These are phyloP conservation scores for Lethrus apterus DNA, from an alignment of 1,140 invertebrate species.

Conservation along the genomic window DNA sequence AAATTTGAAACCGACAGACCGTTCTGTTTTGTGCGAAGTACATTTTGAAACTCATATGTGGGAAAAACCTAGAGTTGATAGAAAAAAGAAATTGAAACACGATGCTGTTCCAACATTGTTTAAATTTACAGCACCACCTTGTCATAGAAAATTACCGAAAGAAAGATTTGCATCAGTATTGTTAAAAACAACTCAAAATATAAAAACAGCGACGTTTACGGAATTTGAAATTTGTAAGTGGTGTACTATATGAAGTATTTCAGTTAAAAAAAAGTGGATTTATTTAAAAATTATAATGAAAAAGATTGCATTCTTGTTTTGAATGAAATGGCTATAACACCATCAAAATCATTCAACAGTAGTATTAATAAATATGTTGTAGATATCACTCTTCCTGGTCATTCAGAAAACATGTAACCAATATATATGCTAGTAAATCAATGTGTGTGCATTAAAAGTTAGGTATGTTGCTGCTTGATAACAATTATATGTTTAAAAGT, in stretches of 20 bases:
- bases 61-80: slow-evolving; percentile 18
- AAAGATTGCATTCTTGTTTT: slow-evolving; percentile 18
- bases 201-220: slow-evolving; percentile 14
- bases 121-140: slow-evolving; percentile 4
- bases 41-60: slow-evolving; percentile 23
- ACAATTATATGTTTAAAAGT: no score
- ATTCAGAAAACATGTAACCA: no score
- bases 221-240: slow-evolving; percentile 14
- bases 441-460: no score
- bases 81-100: slow-evolving; percentile 17
- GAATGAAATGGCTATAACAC: slow-evolving; percentile 20
- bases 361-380: no score
- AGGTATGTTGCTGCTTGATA: no score
- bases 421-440: no score
- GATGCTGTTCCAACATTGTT: no score
- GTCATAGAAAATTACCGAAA: background rate
- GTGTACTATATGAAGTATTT: slow-evolving; percentile 17
- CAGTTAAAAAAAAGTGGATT: slow-evolving; percentile 15
- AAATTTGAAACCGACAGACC: background rate
- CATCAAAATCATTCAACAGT: no score
- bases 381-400: no score
- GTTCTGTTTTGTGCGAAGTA: slow-evolving; percentile 5
- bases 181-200: no score
- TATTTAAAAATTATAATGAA: slow-evolving; percentile 9
- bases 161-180: no score